phyloP scores from a whole-genome alignment of 1,140 invertebrate species.

The Pectinophora gossypiella region DNA sequence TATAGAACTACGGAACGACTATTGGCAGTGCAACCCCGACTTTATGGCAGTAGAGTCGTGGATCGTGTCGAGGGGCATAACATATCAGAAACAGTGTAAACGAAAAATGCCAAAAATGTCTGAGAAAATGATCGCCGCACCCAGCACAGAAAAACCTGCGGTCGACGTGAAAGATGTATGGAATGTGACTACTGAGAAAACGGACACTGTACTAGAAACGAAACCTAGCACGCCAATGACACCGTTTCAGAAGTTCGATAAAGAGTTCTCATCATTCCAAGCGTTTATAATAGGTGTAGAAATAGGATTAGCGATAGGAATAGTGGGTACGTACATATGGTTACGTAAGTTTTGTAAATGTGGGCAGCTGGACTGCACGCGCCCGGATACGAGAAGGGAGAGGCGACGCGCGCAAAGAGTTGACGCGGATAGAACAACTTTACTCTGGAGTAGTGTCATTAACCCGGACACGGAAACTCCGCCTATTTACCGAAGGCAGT shows the following conservation, averaged over 20 bases:
- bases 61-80: conserved; percentile 46
- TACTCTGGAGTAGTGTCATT: conserved; percentile 53
- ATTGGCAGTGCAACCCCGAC: conserved; percentile 59
- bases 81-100: conserved; percentile 50
- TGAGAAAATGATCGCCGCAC: conserved; percentile 62
- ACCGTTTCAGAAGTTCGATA: conserved; percentile 57
- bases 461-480: conserved; percentile 61
- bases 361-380: conserved; percentile 28
- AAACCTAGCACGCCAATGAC: conserved; percentile 30
- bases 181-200: conserved; percentile 40
- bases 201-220: neutral
- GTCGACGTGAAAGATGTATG: conserved; percentile 54
- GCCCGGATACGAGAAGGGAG: conserved; percentile 29
- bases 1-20: conserved; percentile 61
- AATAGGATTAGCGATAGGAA: conserved; percentile 60
- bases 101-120: conserved; percentile 50
- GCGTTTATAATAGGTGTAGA: conserved; percentile 61
- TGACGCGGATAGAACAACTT: conserved; percentile 50
- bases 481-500: conserved; percentile 45
- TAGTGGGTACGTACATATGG: conserved; percentile 65
- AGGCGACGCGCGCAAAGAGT: conserved; percentile 32
- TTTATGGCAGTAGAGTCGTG: conserved; percentile 58
- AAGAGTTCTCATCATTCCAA: conserved; percentile 59
- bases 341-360: conserved; percentile 51
- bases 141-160: conserved; percentile 25